These are phyloP conservation scores for Thera obeliscata DNA, from an alignment of 2,888 invertebrate genomes.

Conservation along the genomic window DNA sequence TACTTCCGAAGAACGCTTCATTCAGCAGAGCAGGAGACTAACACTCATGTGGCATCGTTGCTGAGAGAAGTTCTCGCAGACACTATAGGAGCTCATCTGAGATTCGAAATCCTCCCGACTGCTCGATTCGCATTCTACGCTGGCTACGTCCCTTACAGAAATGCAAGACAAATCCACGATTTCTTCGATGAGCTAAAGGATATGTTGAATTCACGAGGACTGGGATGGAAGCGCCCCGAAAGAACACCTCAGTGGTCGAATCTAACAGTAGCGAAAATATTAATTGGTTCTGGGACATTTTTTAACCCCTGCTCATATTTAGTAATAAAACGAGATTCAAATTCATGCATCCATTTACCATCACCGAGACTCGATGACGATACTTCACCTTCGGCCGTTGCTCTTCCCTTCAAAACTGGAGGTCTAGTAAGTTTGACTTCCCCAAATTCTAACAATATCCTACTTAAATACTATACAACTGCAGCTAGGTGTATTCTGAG, in stretches of 20 bases:
- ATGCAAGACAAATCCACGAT: conserved; percentile 61
- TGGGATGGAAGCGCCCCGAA: conserved; percentile 67
- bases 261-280: conserved; percentile 69
- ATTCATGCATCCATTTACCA: conserved; percentile 71
- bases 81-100: conserved; percentile 71
- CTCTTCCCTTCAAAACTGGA: conserved; percentile 66
- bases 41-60: conserved; percentile 49
- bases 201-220: conserved; percentile 68
- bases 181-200: conserved; percentile 62
- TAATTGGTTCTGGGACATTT: conserved; percentile 59
- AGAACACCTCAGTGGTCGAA: conserved; percentile 62
- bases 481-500: conserved; percentile 69
- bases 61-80: conserved; percentile 68
- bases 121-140: conserved; percentile 75
- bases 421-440: conserved; percentile 65
- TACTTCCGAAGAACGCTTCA: conserved; percentile 62
- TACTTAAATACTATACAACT: conserved; percentile 73
- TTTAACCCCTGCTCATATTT: conserved; percentile 65
- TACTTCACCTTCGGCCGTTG: conserved; percentile 61
- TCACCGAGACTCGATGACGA: conserved; percentile 65
- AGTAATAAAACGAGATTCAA: conserved; percentile 63
- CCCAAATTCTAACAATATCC: conserved; percentile 62
- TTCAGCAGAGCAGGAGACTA: conserved; percentile 46
- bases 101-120: conserved; percentile 67
- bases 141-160: conserved; percentile 68